Conservation (phyloP, 2,888 invertebrate genomes). For the Pomacea canaliculata region DNA sequence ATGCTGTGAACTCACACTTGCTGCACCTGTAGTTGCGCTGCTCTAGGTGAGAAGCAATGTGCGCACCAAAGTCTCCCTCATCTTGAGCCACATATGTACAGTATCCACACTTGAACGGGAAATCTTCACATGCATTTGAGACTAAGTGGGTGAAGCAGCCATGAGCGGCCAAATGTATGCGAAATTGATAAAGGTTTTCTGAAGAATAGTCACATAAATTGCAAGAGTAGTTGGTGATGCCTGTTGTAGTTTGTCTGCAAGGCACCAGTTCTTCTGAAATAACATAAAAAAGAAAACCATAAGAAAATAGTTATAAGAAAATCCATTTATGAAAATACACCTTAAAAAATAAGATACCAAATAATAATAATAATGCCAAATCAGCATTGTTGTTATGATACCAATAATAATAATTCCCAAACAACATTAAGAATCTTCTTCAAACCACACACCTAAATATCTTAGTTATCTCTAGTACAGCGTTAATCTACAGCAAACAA, state of each 20-base stretch:
- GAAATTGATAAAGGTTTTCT: slow-evolving; percentile 46
- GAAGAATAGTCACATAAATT: slow-evolving; percentile 39
- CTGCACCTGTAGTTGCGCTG: slow-evolving; percentile 46
- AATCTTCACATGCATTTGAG: slow-evolving; percentile 37
- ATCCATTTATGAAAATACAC: background rate
- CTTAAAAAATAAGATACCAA: background rate
- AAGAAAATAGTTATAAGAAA: background rate
- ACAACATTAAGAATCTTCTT: too few relatives aligned
- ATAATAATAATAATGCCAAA: too few relatives aligned
- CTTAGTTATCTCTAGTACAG: too few relatives aligned
- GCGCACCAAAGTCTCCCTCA: slow-evolving; percentile 44
- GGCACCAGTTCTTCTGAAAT: background rate
- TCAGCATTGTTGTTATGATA: too few relatives aligned
- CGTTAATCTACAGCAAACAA: too few relatives aligned
- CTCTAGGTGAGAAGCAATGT: slow-evolving; percentile 46
- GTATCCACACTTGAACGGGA: slow-evolving; percentile 48
- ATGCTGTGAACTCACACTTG: slow-evolving; percentile 39
- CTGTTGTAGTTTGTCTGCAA: background rate
- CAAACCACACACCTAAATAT: too few relatives aligned
- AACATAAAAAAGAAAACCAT: background rate
- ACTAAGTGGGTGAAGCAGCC: slow-evolving; percentile 40
- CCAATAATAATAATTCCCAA: too few relatives aligned
- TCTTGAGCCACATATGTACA: slow-evolving; percentile 45
- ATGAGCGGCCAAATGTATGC: slow-evolving; percentile 48
- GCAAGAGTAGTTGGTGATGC: slow-evolving; percentile 37